phyloP scores from a whole-genome alignment of 2,113 vertebrate species.

The Mus spicilegus region DNA sequence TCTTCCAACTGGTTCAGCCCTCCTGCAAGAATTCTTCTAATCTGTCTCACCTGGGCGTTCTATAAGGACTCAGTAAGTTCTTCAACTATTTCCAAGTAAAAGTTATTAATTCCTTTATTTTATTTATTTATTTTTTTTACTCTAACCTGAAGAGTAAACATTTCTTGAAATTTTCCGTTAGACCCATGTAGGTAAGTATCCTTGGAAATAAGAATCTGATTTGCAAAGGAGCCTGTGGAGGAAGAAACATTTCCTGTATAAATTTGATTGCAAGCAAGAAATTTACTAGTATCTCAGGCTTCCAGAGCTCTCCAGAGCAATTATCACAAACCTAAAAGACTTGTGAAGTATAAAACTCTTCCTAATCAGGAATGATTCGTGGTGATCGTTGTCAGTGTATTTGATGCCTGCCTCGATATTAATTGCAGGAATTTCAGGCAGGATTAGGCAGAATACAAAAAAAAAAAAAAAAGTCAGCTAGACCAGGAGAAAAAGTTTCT shows the following conservation, averaged over 20 bases:
- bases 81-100: conserved; percentile 64
- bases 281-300: not conserved
- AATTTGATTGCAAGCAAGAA: conserved; percentile 65
- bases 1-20: not conserved
- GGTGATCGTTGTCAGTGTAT: conserved; percentile 66
- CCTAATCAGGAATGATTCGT: conserved; percentile 75
- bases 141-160: conserved; percentile 53
- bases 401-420: conserved; percentile 77
- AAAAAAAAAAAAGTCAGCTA: conserved; percentile 62
- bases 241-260: not conserved
- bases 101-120: conserved; percentile 30
- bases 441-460: conserved; percentile 82
- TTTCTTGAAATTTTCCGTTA: conserved; percentile 34
- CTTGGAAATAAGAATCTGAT: conserved; percentile 59
- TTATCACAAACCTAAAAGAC: conserved; percentile 54
- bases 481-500: conserved; percentile 83
- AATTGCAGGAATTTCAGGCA: conserved; percentile 83
- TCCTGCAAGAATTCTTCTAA: not conserved
- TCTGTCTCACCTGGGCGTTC: conserved; percentile 26
- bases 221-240: conserved; percentile 17
- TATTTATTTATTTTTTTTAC: not conserved
- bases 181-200: conserved; percentile 57
- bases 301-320: not conserved
- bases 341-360: conserved; percentile 52
- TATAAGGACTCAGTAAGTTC: conserved; percentile 32